Evolutionary conservation across 2,888 invertebrate species (phyloP).

Genomic region (Drosophila limbata): DNA sequence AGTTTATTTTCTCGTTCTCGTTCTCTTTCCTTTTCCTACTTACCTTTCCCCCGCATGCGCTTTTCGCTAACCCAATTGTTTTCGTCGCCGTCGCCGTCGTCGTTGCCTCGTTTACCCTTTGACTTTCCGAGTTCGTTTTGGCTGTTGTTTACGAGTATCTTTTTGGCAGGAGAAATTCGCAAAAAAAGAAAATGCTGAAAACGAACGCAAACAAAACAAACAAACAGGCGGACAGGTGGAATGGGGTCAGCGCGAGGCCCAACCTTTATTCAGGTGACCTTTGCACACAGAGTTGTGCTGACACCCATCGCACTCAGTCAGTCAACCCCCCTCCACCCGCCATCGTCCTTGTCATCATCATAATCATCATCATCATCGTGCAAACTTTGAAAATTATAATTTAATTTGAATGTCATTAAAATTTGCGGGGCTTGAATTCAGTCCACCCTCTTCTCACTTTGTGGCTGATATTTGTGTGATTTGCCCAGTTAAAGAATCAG

Average conservation of each 20-base stretch:
- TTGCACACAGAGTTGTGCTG: slow-evolving; percentile 55
- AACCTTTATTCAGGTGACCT: slow-evolving; percentile 64
- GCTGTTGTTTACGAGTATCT: slow-evolving; percentile 53
- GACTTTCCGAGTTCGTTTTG: slow-evolving; percentile 68
- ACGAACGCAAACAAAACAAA: slow-evolving; percentile 72
- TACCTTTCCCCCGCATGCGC: not conserved
- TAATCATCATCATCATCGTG: slow-evolving; percentile 34
- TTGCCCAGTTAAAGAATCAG: not conserved
- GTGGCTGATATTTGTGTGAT: slow-evolving; percentile 8
- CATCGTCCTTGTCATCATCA: slow-evolving; percentile 68
- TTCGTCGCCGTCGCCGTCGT: slow-evolving; percentile 41
- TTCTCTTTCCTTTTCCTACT: not conserved
- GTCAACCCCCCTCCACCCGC: not conserved
- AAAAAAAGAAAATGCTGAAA: slow-evolving; percentile 61
- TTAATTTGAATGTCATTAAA: slow-evolving; percentile 80
- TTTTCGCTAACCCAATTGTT: slow-evolving; percentile 54
- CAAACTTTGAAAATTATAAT: slow-evolving; percentile 78
- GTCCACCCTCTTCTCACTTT: not conserved
- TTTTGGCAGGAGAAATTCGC: slow-evolving; percentile 61
- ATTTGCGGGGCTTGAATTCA: slow-evolving; percentile 57
- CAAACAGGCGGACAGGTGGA: slow-evolving; percentile 28
- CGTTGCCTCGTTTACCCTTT: slow-evolving; percentile 70
- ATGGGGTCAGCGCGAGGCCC: slow-evolving; percentile 35
- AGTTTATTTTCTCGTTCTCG: not conserved
- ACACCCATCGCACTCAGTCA: slow-evolving; percentile 17